A percentile compares a stretch with the other conserved stretches of the same genome.
These are phyloP conservation scores for Micromesistius poutassou DNA, from an alignment of 2,797 vertebrate genomes.

Conservation along the genomic window DNA sequence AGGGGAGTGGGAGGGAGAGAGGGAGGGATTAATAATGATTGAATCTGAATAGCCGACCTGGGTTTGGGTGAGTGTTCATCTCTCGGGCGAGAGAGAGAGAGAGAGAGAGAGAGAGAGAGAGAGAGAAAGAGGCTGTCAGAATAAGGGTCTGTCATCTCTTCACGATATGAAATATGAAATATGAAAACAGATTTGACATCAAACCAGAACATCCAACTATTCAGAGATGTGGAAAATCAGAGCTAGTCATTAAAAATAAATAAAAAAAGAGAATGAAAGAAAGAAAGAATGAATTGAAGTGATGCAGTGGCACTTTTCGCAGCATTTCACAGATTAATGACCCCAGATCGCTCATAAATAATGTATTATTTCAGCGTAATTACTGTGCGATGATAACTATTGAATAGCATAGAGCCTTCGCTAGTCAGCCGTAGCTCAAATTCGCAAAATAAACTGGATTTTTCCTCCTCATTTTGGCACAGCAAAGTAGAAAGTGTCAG, in stretches of 20 bases:
- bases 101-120: neutral
- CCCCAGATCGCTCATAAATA: constrained; percentile 64
- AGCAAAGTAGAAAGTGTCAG: neutral
- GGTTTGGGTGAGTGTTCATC: constrained; percentile 12
- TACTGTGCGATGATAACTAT: constrained; percentile 46
- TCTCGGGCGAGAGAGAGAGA: neutral
- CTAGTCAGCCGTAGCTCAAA: constrained; percentile 33
- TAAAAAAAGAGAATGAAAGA: neutral
- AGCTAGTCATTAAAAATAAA: neutral
- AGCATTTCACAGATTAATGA: constrained; percentile 63
- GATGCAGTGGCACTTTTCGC: constrained; percentile 38
- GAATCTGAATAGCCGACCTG: neutral
- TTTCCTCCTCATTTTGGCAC: neutral
- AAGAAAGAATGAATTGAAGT: constrained; percentile 23
- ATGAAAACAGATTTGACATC: neutral
- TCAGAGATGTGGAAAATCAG: constrained; percentile 50
- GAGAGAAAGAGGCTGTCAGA: too few species aligned
- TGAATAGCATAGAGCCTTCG: constrained; percentile 28
- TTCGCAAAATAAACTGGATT: neutral
- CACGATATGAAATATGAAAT: neutral
- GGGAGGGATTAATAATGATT: too few species aligned
- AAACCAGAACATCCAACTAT: constrained; percentile 40
- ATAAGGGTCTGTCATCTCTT: neutral
- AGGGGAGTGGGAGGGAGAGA: neutral
- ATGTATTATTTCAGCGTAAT: constrained; percentile 55